These are phyloP conservation scores for Uromys caudimaculatus DNA, from an alignment of 2,797 vertebrate genomes.

Conservation along the genomic window DNA sequence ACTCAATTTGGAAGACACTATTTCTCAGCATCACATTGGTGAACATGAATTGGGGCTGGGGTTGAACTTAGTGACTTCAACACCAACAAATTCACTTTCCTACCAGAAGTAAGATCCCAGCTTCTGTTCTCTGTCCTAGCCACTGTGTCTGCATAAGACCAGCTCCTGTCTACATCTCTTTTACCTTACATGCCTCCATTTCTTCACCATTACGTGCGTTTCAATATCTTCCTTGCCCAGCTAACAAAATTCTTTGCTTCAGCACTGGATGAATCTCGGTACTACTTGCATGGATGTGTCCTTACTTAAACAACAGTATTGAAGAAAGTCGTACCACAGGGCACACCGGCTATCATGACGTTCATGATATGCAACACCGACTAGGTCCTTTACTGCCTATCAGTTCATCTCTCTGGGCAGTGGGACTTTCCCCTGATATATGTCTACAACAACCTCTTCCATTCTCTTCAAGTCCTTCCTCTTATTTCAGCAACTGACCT, in stretches of 20 bases:
- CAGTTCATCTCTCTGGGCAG: background rate
- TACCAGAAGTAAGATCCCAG: background rate
- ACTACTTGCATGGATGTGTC: background rate
- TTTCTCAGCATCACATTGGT: background rate
- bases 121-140: background rate
- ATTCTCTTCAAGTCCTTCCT: background rate
- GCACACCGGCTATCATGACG: background rate
- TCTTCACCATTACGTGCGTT: constrained; percentile 23
- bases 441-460: background rate
- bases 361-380: background rate
- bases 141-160: background rate
- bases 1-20: background rate
- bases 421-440: background rate
- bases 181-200: background rate
- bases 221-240: background rate
- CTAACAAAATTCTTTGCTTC: background rate
- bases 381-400: background rate
- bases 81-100: constrained; percentile 20
- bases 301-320: background rate
- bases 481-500: constrained; percentile 2
- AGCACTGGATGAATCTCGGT: background rate
- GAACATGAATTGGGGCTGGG: background rate
- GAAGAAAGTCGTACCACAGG: background rate
- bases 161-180: constrained; percentile 24
- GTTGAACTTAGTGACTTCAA: background rate